These are phyloP conservation scores for Nymphalis c-album DNA, from an alignment of 2,888 invertebrate genomes.

Conservation along the genomic window DNA sequence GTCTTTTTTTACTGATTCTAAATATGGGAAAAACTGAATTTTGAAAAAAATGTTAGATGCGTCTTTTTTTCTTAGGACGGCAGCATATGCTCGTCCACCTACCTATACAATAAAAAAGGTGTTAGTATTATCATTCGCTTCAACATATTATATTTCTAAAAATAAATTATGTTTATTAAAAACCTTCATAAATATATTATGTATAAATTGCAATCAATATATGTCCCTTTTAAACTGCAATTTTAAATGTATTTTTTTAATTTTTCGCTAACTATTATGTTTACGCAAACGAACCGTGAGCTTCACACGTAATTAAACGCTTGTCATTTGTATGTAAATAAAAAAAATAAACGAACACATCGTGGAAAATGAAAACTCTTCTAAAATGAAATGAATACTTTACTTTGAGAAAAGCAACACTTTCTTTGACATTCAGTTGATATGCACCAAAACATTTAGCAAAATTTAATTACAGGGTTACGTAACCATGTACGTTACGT, in stretches of 20 bases:
- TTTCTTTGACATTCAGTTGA: background rate
- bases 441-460: background rate
- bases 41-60: no score
- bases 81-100: no score
- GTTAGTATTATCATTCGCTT: no score
- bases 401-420: background rate
- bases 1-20: no score
- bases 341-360: slow-evolving; percentile 5
- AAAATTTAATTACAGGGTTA: slow-evolving; percentile 10
- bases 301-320: slow-evolving; percentile 4
- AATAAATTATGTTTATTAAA: no score
- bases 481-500: background rate
- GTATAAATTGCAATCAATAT: no score
- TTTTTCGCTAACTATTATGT: slow-evolving; percentile 3
- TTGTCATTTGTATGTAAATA: slow-evolving; percentile 2
- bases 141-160: no score
- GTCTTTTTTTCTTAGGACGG: no score
- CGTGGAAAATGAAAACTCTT: background rate
- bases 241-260: slow-evolving; percentile 3
- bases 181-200: no score
- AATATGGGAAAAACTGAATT: no score
- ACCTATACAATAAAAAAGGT: no score
- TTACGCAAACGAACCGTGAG: slow-evolving; percentile 3
- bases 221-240: background rate
- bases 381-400: background rate